Evolutionary conservation across 2,113 vertebrate species (phyloP).

Genomic region (Atherinomorus stipes): DNA sequence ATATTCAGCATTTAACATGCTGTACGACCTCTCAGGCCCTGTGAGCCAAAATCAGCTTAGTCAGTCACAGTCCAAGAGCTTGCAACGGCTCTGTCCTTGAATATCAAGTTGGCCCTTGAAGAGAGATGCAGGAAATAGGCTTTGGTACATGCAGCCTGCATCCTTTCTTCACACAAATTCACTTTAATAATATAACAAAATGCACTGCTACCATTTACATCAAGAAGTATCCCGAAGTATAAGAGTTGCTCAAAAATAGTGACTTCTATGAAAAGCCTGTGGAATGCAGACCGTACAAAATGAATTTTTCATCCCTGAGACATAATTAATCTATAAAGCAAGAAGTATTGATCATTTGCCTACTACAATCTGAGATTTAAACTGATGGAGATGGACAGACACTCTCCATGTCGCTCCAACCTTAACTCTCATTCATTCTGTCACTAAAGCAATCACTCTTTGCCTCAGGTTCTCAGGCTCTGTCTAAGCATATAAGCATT

Average conservation of each 20-base stretch:
- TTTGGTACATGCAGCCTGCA: constrained; percentile 26
- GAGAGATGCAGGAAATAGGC: constrained; percentile 36
- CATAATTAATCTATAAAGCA: constrained; percentile 30
- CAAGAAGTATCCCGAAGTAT: neutral
- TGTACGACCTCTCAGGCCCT: constrained; percentile 23
- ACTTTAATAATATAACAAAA: neutral
- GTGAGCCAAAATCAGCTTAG: constrained; percentile 43
- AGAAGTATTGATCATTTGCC: constrained; percentile 33
- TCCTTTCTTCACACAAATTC: constrained; percentile 8
- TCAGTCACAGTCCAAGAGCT: constrained; percentile 48
- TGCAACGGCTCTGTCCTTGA: constrained; percentile 53
- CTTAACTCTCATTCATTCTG: constrained; percentile 53
- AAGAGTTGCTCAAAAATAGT: neutral
- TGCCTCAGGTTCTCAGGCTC: constrained; percentile 54
- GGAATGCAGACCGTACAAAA: neutral
- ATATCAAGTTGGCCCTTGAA: constrained; percentile 61
- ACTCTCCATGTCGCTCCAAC: constrained; percentile 23
- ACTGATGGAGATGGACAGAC: constrained; percentile 30
- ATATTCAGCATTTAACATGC: constrained; percentile 50
- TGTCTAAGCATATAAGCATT: constrained; percentile 62
- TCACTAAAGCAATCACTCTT: constrained; percentile 45
- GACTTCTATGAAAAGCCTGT: constrained; percentile 13
- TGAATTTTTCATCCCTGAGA: constrained; percentile 13
- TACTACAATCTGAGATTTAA: constrained; percentile 19
- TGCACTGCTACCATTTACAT: constrained; percentile 22